phyloP scores from a whole-genome alignment of 2,888 invertebrate species.

The Neuroscelio doddi region DNA sequence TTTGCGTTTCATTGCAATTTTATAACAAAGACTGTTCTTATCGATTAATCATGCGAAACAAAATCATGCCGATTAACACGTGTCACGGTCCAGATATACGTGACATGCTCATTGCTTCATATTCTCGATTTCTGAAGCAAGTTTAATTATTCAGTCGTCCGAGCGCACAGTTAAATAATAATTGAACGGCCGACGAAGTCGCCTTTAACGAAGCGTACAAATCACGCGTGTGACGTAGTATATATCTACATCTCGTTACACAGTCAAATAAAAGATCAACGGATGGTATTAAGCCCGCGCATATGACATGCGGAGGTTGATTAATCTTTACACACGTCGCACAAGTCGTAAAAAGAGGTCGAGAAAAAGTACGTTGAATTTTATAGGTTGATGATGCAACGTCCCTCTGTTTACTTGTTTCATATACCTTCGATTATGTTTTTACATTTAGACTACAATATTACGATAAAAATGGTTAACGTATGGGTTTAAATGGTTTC shows the following conservation, averaged over 20 bases:
- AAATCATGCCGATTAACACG: constrained; percentile 30
- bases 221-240: constrained; percentile 19
- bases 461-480: no score
- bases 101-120: constrained; percentile 32
- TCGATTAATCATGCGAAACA: constrained; percentile 22
- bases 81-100: constrained; percentile 28
- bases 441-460: no score
- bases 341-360: constrained; percentile 4
- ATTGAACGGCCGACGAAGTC: constrained; percentile 28
- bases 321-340: constrained; percentile 22
- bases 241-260: constrained; percentile 40
- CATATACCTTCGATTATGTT: no score
- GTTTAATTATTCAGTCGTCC: no score
- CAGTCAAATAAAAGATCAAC: constrained; percentile 30
- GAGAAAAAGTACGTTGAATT: constrained; percentile 18
- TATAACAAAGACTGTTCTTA: constrained; percentile 14
- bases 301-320: constrained; percentile 29
- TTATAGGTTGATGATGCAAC: no score
- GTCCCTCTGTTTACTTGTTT: no score
- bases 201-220: constrained; percentile 36
- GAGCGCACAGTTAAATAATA: constrained; percentile 25
- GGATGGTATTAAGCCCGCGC: constrained; percentile 28
- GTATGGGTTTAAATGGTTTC: no score
- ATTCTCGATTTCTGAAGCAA: constrained; percentile 34
- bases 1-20: no score